Conservation (phyloP, 1,140 invertebrate species). For the Brachionus koreanus region DNA sequence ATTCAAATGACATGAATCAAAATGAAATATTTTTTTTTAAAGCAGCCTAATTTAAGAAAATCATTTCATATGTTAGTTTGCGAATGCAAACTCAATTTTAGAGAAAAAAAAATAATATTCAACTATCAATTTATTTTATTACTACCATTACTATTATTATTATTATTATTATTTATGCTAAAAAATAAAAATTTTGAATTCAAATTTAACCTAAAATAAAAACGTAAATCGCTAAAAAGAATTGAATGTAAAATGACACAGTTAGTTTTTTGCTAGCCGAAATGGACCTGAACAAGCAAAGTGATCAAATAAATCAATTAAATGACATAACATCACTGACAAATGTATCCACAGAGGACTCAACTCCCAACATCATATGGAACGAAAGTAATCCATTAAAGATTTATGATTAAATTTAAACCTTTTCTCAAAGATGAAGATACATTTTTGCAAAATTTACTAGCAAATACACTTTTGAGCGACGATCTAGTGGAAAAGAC, state of each 20-base stretch:
- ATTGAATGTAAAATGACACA: background rate
- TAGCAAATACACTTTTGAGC: constrained; percentile 4
- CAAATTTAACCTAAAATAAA: background rate
- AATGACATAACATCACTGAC: background rate
- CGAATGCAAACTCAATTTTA: background rate
- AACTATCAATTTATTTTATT: background rate
- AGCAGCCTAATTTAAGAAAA: background rate
- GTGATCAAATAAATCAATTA: background rate
- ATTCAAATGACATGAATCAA: background rate
- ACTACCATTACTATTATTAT: background rate
- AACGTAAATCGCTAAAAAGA: background rate
- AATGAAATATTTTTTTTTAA: background rate
- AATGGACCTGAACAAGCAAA: background rate
- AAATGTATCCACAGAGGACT: background rate
- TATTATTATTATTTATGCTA: constrained; percentile 4
- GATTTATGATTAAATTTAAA: background rate
- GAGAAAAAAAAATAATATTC: background rate
- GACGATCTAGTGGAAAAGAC: constrained; percentile 3
- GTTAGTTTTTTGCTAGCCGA: background rate
- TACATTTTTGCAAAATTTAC: constrained; percentile 36
- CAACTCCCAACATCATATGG: background rate
- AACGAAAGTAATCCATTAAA: background rate
- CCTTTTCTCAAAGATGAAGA: constrained; percentile 2
- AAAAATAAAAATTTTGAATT: constrained; percentile 6
- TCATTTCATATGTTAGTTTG: constrained; percentile 1